Conservation (phyloP, 2,888 invertebrate genomes). For the Antheraea yamamai region DNA sequence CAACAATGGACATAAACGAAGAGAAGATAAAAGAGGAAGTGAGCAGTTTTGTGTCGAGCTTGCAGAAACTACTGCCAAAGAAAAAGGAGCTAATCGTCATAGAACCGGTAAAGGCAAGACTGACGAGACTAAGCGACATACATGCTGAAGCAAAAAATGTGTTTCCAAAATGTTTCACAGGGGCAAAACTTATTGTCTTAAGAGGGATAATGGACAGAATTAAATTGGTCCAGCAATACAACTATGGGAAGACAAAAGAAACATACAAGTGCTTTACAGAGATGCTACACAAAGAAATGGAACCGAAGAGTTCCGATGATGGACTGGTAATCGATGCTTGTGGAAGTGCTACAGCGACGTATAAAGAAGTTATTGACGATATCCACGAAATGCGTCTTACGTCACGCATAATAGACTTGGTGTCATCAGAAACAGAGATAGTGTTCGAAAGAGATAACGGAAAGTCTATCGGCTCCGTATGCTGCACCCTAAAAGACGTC, state of each 20-base stretch:
- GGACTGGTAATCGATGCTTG: constrained; percentile 63
- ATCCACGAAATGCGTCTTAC: constrained; percentile 62
- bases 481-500: constrained; percentile 63
- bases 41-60: constrained; percentile 58
- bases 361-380: constrained; percentile 58
- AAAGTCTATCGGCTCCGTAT: constrained; percentile 56
- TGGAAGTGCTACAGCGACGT: constrained; percentile 70
- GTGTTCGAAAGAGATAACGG: constrained; percentile 59
- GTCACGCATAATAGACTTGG: constrained; percentile 67
- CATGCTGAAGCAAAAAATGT: constrained; percentile 71
- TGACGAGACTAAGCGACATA: constrained; percentile 61
- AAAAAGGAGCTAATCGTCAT: constrained; percentile 62
- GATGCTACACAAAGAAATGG: constrained; percentile 68
- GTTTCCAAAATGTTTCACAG: constrained; percentile 72
- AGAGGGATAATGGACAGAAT: constrained; percentile 68
- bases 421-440: constrained; percentile 71
- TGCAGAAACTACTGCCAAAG: constrained; percentile 68
- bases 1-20: constrained; percentile 72
- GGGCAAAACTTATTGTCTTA: constrained; percentile 62
- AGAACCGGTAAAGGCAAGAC: constrained; percentile 46
- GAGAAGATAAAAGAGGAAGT: constrained; percentile 68
- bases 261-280: constrained; percentile 61
- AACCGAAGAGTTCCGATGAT: constrained; percentile 54
- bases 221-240: constrained; percentile 70
- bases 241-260: constrained; percentile 65